A percentile compares a stretch with the other conserved stretches of the same genome.
These are phyloP conservation scores for Meloidogyne hapla DNA, from an alignment of 1,140 invertebrate species.

Conservation along the genomic window DNA sequence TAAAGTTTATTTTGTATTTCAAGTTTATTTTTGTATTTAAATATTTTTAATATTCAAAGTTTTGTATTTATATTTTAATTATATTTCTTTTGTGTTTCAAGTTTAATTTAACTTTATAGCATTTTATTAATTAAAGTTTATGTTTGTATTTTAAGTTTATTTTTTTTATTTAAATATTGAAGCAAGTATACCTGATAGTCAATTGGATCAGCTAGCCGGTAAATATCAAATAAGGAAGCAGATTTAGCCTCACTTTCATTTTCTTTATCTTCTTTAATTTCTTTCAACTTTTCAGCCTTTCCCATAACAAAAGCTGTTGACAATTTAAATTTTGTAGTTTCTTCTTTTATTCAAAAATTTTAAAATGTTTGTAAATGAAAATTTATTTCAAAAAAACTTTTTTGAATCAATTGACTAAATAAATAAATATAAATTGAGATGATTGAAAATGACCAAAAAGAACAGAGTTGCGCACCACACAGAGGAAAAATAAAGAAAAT, in stretches of 20 bases:
- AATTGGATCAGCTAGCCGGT: background rate
- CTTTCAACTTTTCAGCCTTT: background rate
- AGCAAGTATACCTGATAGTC: background rate
- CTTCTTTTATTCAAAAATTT: no score
- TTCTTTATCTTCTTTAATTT: background rate
- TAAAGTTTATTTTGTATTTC: no score
- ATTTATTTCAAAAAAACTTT: background rate
- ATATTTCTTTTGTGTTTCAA: no score
- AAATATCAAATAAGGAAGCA: slow-evolving; percentile 1
- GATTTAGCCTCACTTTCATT: background rate
- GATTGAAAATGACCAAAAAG: slow-evolving; percentile 5
- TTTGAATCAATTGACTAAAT: background rate
- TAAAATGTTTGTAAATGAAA: background rate
- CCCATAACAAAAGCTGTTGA: background rate
- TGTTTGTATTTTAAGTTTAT: no score
- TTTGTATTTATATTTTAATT: no score
- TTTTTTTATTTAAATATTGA: background rate
- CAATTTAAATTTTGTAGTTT: no score
- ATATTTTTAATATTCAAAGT: no score
- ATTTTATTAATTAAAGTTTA: no score
- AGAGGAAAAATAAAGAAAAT: background rate
- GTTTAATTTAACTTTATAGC: no score
- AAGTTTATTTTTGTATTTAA: no score
- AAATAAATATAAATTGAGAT: background rate
- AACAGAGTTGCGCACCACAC: background rate